A percentile compares a stretch with the other conserved stretches of the same genome.
phyloP scores from a whole-genome alignment of 2,113 vertebrate genomes.

The Polypterus bichir region DNA sequence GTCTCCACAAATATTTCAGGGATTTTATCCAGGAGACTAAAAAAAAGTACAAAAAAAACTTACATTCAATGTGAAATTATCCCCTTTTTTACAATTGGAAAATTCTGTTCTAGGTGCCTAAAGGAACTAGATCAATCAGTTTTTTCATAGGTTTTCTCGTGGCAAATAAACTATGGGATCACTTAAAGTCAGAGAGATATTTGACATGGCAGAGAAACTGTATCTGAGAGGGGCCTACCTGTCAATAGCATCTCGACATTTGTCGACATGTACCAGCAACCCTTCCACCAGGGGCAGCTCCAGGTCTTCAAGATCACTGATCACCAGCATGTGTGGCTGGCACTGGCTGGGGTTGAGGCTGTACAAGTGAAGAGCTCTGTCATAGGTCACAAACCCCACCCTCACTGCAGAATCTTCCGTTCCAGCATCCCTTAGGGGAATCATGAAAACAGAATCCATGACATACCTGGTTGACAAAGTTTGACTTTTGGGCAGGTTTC shows the following conservation, averaged over 20 bases:
- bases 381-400: conserved; percentile 55
- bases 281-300: conserved; percentile 51
- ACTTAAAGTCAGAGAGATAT: too few species aligned
- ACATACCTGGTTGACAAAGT: too few species aligned
- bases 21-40: conserved; percentile 44
- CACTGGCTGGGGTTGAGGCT: conserved; percentile 45
- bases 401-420: conserved; percentile 24
- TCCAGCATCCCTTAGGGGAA: conserved; percentile 25
- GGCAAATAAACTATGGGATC: too few species aligned
- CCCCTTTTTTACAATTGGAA: too few species aligned
- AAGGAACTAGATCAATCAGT: too few species aligned
- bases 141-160: not conserved
- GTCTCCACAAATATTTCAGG: conserved; percentile 33
- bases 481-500: too few species aligned
- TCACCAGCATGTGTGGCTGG: conserved; percentile 59
- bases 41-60: conserved; percentile 7
- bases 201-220: too few species aligned
- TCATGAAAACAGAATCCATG: not conserved
- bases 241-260: conserved; percentile 33
- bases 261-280: conserved; percentile 46
- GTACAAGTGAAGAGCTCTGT: conserved; percentile 53
- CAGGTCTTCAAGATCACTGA: conserved; percentile 46
- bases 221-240: conserved; percentile 25
- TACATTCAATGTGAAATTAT: not conserved
- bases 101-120: too few species aligned